These are phyloP conservation scores for Phycodurus eques DNA, from an alignment of 2,113 vertebrate genomes.

Conservation along the genomic window DNA sequence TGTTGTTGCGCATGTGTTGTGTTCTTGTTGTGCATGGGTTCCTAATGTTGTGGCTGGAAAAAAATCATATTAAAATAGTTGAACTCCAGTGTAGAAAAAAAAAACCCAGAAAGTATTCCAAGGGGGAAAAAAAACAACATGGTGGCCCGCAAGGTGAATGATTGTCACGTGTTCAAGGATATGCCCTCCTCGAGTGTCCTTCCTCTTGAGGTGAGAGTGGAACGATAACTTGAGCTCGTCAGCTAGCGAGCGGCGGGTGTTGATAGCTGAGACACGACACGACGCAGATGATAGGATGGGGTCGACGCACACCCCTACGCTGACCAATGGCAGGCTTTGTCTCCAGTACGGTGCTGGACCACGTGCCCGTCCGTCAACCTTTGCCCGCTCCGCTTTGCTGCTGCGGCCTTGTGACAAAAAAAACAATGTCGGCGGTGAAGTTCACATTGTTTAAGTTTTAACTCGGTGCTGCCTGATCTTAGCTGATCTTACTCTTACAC, in stretches of 20 bases:
- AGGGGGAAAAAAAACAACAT: too few species aligned
- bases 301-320: conserved; percentile 23
- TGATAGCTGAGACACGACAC: conserved; percentile 8
- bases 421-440: background rate
- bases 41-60: too few species aligned
- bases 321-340: conserved; percentile 34
- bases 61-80: too few species aligned
- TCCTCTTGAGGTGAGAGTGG: background rate
- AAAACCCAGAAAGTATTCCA: too few species aligned
- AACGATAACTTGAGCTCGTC: background rate
- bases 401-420: background rate
- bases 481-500: too few species aligned
- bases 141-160: background rate
- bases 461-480: background rate
- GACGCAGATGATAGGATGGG: background rate
- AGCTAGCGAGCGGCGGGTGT: background rate
- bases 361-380: background rate
- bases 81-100: too few species aligned
- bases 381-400: background rate
- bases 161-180: background rate
- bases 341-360: conserved; percentile 2
- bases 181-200: background rate
- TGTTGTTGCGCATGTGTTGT: too few species aligned
- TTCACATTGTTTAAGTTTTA: background rate
- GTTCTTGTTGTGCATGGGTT: too few species aligned